Evolutionary conservation across 1,140 invertebrate species (phyloP).

Genomic region (Lutraria rhynchaena): DNA sequence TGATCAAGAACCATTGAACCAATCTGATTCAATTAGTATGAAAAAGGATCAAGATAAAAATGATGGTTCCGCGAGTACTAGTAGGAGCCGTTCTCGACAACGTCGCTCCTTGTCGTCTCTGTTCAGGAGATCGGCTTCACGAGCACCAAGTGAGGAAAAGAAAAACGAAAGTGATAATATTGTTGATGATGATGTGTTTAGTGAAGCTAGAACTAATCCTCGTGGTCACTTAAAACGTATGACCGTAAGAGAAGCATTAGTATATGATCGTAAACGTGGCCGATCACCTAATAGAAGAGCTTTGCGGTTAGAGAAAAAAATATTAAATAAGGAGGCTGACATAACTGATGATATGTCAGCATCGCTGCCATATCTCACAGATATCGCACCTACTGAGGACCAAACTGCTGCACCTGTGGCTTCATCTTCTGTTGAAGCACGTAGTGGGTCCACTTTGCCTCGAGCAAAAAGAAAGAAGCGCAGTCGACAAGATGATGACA

Average conservation of each 20-base stretch:
- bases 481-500: slow-evolving; percentile 13
- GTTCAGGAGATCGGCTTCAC: slow-evolving; percentile 1
- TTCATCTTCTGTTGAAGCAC: not conserved
- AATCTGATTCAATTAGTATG: not conserved
- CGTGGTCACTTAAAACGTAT: slow-evolving; percentile 31
- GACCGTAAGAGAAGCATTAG: slow-evolving; percentile 56
- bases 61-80: not conserved
- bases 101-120: slow-evolving; percentile 35
- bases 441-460: slow-evolving; percentile 14
- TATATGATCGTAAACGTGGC: slow-evolving; percentile 24
- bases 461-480: slow-evolving; percentile 27
- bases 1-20: not conserved
- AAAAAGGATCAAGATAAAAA: not conserved
- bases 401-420: not conserved
- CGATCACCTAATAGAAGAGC: slow-evolving; percentile 44
- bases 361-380: slow-evolving; percentile 39
- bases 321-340: slow-evolving; percentile 2
- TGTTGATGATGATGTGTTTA: not conserved
- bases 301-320: slow-evolving; percentile 32
- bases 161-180: not conserved
- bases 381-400: slow-evolving; percentile 5
- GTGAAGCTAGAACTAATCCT: slow-evolving; percentile 9
- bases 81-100: slow-evolving; percentile 23
- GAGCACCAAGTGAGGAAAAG: slow-evolving; percentile 8
- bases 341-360: not conserved